Evolutionary conservation across 2,888 invertebrate species (phyloP).

Genomic region (Lamellibrachia satsuma): DNA sequence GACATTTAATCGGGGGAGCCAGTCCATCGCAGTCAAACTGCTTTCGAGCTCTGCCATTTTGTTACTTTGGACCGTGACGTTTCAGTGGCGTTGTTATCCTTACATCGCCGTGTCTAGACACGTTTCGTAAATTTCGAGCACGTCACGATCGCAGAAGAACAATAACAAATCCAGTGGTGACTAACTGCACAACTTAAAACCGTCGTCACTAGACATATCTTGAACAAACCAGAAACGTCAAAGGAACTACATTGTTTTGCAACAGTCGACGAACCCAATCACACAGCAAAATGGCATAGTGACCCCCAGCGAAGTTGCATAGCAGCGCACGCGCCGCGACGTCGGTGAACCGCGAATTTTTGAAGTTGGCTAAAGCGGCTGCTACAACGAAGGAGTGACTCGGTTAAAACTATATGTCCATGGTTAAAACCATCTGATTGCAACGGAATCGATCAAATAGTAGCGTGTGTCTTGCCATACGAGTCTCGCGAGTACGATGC

Average conservation of each 20-base stretch:
- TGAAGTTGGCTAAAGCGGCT: neutral
- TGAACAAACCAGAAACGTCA: neutral
- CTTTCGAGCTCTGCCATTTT: conserved; percentile 66
- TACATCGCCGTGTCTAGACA: conserved; percentile 17
- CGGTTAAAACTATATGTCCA: too few relatives aligned
- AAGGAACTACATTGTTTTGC: conserved; percentile 23
- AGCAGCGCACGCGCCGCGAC: conserved; percentile 33
- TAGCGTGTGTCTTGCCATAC: too few relatives aligned
- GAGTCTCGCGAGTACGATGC: too few relatives aligned
- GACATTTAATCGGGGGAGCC: conserved; percentile 67
- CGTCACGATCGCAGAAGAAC: neutral
- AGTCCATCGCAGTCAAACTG: conserved; percentile 69
- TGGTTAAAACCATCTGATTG: too few relatives aligned
- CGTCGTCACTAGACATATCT: neutral
- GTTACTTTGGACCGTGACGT: conserved; percentile 29
- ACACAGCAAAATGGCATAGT: conserved; percentile 23
- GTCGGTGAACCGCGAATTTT: conserved; percentile 23
- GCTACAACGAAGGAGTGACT: too few relatives aligned
- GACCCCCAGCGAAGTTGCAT: conserved; percentile 35
- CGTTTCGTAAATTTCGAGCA: neutral
- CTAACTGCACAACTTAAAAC: neutral
- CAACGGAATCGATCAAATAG: too few relatives aligned
- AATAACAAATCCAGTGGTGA: neutral
- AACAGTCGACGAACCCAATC: neutral
- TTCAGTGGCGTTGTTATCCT: neutral